Conservation (phyloP, 2,113 vertebrate species). For the Podarcis muralis region DNA sequence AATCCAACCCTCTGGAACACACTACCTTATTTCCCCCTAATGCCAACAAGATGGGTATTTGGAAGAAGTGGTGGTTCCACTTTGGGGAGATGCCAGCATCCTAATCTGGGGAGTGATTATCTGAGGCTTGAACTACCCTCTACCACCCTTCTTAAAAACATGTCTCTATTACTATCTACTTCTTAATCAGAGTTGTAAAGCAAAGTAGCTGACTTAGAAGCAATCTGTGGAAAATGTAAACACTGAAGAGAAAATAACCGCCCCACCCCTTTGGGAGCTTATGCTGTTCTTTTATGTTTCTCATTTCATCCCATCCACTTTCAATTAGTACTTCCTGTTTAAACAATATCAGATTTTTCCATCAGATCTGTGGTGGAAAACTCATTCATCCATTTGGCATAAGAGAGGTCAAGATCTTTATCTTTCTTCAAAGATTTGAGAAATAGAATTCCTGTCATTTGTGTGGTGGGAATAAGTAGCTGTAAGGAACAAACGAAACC, state of each 20-base stretch:
- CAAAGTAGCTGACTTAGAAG: neutral
- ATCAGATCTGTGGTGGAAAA: slow-evolving; percentile 18
- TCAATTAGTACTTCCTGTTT: slow-evolving; percentile 36
- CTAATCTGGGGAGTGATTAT: neutral
- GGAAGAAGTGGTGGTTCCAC: neutral
- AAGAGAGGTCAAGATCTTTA: slow-evolving; percentile 21
- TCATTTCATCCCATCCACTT: slow-evolving; percentile 16
- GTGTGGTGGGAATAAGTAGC: neutral
- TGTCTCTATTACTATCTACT: neutral
- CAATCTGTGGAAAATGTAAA: neutral
- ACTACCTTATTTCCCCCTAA: neutral
- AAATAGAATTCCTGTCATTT: slow-evolving; percentile 7
- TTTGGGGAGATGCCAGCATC: neutral
- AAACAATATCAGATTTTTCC: slow-evolving; percentile 5
- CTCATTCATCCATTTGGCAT: neutral
- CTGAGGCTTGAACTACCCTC: neutral
- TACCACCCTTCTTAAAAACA: neutral
- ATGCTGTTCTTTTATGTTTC: slow-evolving; percentile 2
- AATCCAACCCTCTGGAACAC: neutral
- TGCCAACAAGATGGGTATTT: neutral
- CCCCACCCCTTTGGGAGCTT: neutral
- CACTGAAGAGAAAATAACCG: neutral
- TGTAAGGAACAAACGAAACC: neutral
- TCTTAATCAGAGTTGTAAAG: neutral
- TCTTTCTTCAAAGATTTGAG: slow-evolving; percentile 8